Percentiles rank a stretch among this genome's conserved stretches.
Evolutionary conservation across 1,140 invertebrate genomes (phyloP).

Genomic region (Brachionus sp.): DNA sequence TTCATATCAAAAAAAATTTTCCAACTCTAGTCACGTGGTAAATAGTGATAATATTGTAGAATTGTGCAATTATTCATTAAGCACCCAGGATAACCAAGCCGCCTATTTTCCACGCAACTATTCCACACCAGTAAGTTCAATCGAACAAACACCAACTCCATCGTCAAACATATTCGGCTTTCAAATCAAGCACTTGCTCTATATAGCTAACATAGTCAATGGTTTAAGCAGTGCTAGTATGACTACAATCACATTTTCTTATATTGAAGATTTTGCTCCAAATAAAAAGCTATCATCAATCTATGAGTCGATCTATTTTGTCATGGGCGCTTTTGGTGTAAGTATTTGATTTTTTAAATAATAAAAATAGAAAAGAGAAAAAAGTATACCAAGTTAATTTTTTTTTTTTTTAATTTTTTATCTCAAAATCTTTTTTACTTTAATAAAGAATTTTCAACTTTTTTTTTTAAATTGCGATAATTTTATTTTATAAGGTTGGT

Average conservation of each 20-base stretch:
- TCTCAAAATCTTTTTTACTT: background rate
- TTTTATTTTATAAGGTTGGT: background rate
- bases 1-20: background rate
- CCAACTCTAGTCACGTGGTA: conserved; percentile 1
- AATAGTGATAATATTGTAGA: background rate
- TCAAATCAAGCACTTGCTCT: conserved; percentile 34
- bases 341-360: background rate
- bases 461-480: too few relatives aligned
- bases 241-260: conserved; percentile 42
- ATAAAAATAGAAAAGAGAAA: too few relatives aligned
- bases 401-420: background rate
- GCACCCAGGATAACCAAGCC: background rate
- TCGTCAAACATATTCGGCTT: background rate
- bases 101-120: background rate
- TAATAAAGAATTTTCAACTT: background rate
- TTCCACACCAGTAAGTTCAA: background rate
- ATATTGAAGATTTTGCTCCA: conserved; percentile 42
- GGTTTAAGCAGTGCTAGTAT: conserved; percentile 30
- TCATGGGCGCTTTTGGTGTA: conserved; percentile 33
- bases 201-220: conserved; percentile 29
- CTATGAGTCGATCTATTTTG: conserved; percentile 20
- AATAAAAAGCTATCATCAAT: background rate
- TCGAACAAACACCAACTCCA: background rate
- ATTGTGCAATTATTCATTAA: conserved; percentile 18
- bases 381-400: background rate